A percentile compares a stretch with the other conserved stretches of the same genome.
These are phyloP conservation scores for Ciconia nigra DNA, from an alignment of 2,797 vertebrate species.

Conservation along the genomic window DNA sequence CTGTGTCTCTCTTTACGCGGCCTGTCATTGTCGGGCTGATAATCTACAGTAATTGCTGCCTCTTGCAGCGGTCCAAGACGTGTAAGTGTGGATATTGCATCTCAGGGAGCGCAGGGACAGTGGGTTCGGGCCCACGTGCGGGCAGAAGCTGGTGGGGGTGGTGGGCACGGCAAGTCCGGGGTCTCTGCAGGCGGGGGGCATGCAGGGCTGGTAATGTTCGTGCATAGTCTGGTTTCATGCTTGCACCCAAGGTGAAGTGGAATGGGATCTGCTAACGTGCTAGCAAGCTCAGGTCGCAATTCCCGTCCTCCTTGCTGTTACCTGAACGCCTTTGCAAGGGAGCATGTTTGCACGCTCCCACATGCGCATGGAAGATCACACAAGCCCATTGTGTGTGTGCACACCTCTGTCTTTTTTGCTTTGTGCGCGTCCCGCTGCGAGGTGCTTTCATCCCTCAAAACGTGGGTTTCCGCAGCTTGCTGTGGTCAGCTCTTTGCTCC, in stretches of 20 bases:
- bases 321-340: background rate
- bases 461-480: accelerated
- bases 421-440: accelerated
- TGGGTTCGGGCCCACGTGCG: background rate
- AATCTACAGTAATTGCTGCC: conserved; percentile 87
- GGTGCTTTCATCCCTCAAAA: background rate
- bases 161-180: background rate
- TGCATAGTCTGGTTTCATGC: background rate
- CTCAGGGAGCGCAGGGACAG: background rate
- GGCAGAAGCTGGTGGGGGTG: background rate
- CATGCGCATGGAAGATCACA: background rate
- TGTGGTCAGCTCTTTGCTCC: background rate
- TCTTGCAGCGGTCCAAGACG: conserved; percentile 78
- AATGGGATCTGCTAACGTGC: background rate
- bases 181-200: background rate
- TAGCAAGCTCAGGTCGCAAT: accelerated
- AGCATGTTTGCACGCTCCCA: accelerated
- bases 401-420: background rate
- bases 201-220: accelerated
- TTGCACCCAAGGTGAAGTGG: background rate
- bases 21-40: conserved; percentile 84
- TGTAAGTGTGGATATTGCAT: conserved; percentile 14
- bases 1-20: conserved; percentile 83
- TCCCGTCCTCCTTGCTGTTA: background rate
- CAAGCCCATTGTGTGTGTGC: background rate